These are phyloP conservation scores for Perizoma affinitatum DNA, from an alignment of 2,888 invertebrate species.

Conservation along the genomic window DNA sequence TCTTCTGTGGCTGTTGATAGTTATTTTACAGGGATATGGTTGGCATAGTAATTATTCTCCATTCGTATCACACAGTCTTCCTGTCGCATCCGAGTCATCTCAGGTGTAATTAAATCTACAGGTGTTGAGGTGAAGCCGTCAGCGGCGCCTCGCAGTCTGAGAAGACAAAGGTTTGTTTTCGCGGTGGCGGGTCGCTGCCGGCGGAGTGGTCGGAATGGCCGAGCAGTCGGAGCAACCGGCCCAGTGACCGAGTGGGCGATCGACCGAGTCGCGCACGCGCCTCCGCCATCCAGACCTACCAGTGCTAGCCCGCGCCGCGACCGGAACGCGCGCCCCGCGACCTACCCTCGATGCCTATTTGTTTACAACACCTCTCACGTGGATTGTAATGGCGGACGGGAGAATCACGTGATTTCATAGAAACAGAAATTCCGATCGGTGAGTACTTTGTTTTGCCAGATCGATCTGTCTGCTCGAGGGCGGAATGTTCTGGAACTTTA, in stretches of 20 bases:
- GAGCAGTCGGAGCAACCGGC: constrained; percentile 46
- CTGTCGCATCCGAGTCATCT: constrained; percentile 15
- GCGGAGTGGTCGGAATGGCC: constrained; percentile 1
- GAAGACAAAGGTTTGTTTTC: constrained; percentile 80
- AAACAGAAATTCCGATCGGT: constrained; percentile 24
- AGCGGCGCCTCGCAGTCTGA: constrained; percentile 76
- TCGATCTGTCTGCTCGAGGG: constrained; percentile 10
- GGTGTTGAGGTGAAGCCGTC: constrained; percentile 66
- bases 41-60: no score
- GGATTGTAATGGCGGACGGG: constrained; percentile 49
- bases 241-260: constrained; percentile 81
- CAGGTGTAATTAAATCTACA: constrained; percentile 55
- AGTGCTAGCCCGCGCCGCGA: constrained; percentile 65
- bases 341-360: constrained; percentile 39
- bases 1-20: no score
- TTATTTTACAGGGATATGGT: no score
- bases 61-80: no score
- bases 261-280: constrained; percentile 77
- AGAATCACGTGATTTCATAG: constrained; percentile 47
- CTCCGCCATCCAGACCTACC: constrained; percentile 45
- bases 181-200: constrained; percentile 44
- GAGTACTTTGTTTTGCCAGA: constrained; percentile 26
- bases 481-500: constrained; percentile 5
- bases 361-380: constrained; percentile 46
- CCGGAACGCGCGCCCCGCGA: constrained; percentile 57